These are phyloP conservation scores for Pteropus alecto DNA, from an alignment of 2,113 vertebrate genomes.

Conservation along the genomic window DNA sequence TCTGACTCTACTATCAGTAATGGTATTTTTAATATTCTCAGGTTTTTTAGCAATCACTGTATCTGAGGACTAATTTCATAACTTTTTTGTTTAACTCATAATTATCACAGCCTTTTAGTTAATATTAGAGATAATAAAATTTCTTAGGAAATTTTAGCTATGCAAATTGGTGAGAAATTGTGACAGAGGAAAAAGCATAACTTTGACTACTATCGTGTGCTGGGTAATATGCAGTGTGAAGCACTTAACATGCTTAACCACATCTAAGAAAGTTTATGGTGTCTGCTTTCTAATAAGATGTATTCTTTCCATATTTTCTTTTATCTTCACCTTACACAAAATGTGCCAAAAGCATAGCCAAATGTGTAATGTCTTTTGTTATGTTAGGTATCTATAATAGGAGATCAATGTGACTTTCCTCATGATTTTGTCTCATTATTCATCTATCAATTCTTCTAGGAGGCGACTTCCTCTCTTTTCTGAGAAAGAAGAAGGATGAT, in stretches of 20 bases:
- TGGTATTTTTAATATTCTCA: neutral
- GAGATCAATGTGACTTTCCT: constrained; percentile 28
- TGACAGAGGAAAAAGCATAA: neutral
- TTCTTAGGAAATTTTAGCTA: neutral
- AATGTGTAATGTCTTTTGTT: constrained; percentile 12
- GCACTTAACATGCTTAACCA: neutral
- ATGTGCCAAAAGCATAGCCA: neutral
- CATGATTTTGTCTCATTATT: constrained; percentile 55
- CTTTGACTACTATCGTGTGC: neutral
- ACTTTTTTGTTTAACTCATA: constrained; percentile 7
- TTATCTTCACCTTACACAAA: constrained; percentile 12
- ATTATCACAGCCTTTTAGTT: neutral
- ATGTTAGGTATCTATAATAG: neutral
- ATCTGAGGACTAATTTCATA: neutral
- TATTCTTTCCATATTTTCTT: neutral
- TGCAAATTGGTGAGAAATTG: neutral
- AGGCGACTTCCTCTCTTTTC: constrained; percentile 96
- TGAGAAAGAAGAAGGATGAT: constrained; percentile 98
- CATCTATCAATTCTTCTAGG: constrained; percentile 83
- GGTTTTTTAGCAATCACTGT: neutral
- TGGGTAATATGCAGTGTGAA: neutral
- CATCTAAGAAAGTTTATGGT: neutral
- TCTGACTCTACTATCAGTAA: neutral
- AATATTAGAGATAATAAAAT: neutral
- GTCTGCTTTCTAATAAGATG: neutral